These are phyloP conservation scores for Pygoscelis antarcticus DNA, from an alignment of 2,113 vertebrate genomes.

Conservation along the genomic window DNA sequence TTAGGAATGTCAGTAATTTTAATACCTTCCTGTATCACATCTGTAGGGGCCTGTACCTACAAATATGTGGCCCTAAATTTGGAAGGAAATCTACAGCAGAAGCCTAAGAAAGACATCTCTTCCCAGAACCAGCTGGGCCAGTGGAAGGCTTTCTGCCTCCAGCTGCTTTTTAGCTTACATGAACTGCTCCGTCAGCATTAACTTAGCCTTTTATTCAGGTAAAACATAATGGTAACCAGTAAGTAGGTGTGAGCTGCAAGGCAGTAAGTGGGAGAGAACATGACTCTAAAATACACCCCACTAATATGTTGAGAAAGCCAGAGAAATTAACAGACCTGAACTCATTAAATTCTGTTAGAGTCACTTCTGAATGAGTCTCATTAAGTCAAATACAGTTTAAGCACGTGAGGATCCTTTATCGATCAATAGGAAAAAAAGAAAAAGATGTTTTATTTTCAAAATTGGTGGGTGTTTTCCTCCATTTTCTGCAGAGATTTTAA, in stretches of 20 bases:
- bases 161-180: not conserved
- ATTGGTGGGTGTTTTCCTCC: not conserved
- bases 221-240: not conserved
- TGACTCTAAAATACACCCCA: not conserved
- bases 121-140: not conserved
- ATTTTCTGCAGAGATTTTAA: conserved; percentile 10
- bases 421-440: not conserved
- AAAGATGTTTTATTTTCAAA: not conserved
- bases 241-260: not conserved
- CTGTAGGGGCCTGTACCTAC: not conserved
- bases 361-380: not conserved
- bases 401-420: not conserved
- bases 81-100: not conserved
- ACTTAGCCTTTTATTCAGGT: not conserved
- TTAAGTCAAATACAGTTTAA: not conserved
- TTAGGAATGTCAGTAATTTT: not conserved
- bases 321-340: conserved; percentile 1
- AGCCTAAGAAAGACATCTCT: not conserved
- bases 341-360: not conserved
- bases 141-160: not conserved
- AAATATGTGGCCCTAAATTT: not conserved
- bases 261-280: not conserved
- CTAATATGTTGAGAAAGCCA: not conserved
- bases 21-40: not conserved
- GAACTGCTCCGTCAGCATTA: not conserved